phyloP scores from a whole-genome alignment of 2,797 vertebrate genomes.

The Sebastes minor region DNA sequence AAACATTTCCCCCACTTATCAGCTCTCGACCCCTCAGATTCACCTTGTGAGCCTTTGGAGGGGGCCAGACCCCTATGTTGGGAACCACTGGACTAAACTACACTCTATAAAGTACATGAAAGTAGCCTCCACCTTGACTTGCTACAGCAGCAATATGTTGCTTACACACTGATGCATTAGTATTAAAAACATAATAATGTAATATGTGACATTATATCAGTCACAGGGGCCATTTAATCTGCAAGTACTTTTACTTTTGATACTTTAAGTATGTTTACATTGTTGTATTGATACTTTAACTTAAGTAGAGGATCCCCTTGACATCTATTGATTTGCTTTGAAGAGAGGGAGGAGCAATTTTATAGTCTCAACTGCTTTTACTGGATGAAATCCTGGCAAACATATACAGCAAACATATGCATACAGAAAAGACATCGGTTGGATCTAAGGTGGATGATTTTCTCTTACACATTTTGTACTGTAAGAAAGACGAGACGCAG shows the following conservation, averaged over 20 bases:
- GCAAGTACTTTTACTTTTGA: neutral
- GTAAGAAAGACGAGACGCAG: neutral
- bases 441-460: conserved; percentile 3
- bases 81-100: neutral
- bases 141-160: neutral
- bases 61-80: neutral
- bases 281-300: neutral
- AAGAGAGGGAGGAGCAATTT: neutral
- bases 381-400: neutral
- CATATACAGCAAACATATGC: no score
- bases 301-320: neutral
- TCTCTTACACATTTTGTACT: neutral
- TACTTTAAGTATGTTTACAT: neutral
- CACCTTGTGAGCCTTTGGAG: neutral
- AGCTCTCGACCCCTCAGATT: neutral
- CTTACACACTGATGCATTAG: neutral
- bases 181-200: neutral
- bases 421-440: neutral
- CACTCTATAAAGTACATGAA: neutral
- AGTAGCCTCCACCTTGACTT: neutral
- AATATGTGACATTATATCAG: neutral
- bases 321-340: neutral
- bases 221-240: neutral
- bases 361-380: neutral
- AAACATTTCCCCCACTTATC: neutral